A percentile compares a stretch with the other conserved stretches of the same genome.
phyloP scores from a whole-genome alignment of 1,140 invertebrate species.

The Asobara japonica region DNA sequence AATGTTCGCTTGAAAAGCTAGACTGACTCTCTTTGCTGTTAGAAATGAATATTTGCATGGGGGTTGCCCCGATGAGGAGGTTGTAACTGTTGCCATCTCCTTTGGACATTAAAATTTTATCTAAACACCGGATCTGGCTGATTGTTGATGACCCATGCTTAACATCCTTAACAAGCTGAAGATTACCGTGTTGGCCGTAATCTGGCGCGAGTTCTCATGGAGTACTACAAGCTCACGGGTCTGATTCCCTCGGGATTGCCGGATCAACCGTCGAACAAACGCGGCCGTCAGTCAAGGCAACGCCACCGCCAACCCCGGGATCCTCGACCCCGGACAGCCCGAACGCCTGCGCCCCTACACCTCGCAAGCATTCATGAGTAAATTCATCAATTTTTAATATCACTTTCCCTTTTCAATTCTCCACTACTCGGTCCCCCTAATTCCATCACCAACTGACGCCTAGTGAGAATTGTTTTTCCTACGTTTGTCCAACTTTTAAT shows the following conservation, averaged over 20 bases:
- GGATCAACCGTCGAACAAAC: constrained; percentile 65
- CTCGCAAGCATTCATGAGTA: constrained; percentile 70
- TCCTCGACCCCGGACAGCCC: constrained; percentile 67
- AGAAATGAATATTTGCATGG: no score
- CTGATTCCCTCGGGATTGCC: constrained; percentile 72
- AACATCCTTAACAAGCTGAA: constrained; percentile 31
- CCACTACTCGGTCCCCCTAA: neutral
- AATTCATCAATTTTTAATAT: constrained; percentile 32
- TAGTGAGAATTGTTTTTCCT: no score
- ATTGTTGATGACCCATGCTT: no score
- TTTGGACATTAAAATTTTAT: no score
- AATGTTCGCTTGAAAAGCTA: no score
- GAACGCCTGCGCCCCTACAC: constrained; percentile 70
- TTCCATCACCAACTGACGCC: no score
- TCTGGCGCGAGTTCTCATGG: constrained; percentile 77
- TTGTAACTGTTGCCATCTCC: no score
- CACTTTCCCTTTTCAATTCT: constrained; percentile 49
- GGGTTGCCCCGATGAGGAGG: no score
- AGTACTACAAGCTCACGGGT: constrained; percentile 82
- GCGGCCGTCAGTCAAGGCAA: constrained; percentile 66
- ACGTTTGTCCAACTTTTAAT: no score
- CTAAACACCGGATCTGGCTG: no score
- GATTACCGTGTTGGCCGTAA: constrained; percentile 78
- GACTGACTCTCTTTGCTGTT: no score
- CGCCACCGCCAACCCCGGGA: constrained; percentile 65